Base-by-base conservation (phyloP, 2,113 vertebrate species). In the Acanthisitta chloris region DNA sequence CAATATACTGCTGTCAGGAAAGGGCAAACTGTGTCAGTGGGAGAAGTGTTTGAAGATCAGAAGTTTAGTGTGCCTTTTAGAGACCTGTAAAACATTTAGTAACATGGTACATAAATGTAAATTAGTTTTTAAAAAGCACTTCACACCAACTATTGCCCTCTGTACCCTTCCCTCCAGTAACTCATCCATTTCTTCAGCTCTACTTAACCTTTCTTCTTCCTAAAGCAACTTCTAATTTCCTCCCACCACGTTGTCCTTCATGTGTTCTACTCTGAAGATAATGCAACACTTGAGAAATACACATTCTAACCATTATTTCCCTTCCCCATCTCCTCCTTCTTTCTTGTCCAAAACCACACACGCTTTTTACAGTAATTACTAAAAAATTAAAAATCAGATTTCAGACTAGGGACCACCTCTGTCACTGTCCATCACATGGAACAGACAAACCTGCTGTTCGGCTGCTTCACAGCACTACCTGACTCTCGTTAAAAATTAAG, bases 381-480 rank as follows among this genome's bases (percentile, higher is more conserved):
- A 46, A 70, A 42, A 78, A 43, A 45, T 15, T 3, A 13, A 77
- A 51, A 16, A 24, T 4, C 18, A 43, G 2, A 48, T 61, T 88
- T 85, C 49, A 89, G 58, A 69, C 33, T 17, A 58, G 14, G 9
- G 42, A 46, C 5, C 23, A 62, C 7, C 12, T 42, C 4, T 15
- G 38, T 33, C n/a, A 67, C 15, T 54, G 28, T 26, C 72, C 36
- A 48, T 26, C 49, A 51, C 38, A 4, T 6, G 8, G 23, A 64
- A 54, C 3, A 81, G 45, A 46, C 2, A 0, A 0, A 61, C 8
- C n/a, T 36, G 26, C 40, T 69, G 33, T 34, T 54, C 51, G 36
- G 28, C 21, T 90, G 40, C 51, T 92, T 16, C n/a, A 57, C 55
- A 74, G 13, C 4, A 20, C 14, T 31, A 43, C 12, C 0, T 1